Evolutionary conservation across 2,888 invertebrate genomes (phyloP), one percentile per base, ranked within the genome.

Genomic region (Metellina segmentata): DNA sequence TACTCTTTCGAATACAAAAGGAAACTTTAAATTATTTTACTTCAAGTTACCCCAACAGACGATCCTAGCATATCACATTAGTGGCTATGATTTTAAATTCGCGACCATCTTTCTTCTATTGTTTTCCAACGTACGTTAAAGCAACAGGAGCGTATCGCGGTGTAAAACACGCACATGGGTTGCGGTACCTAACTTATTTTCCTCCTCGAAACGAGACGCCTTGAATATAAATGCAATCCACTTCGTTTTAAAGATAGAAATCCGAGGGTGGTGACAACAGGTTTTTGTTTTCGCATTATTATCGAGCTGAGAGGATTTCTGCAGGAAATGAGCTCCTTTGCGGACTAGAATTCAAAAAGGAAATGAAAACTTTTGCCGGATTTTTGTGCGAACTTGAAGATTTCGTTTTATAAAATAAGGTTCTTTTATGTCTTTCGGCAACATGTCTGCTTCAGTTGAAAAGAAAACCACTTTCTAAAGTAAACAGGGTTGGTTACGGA

Each of bases 331-430:
- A 89, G 83, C 71, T 75, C 72, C 83, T 83, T 71, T 49, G 70
- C 19, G 70, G 81, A 78, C n/a, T 48, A 51, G 89, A 82, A 89
- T 89, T 70, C 78, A 77, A 72, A 89, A 83, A 77, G 89, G 89
- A 89, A 89, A 89, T 89, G 89, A 89, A 89, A 89, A 89, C 78
- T 77, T 81, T 71, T 79, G 75, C 75, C 49, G 85, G 13, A 78
- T 86, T 86, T 85, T 78, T 85, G 53, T 53, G 52, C 16, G 74
- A 52, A n/a, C 78, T 19, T 51, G n/a, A n/a, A 71, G 34, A 34
- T 71, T 78, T 77, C 78, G 69, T 86, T 86, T 77, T 86, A 86
- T 86, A 86, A 78, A 86, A 86, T 78, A 75, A 69, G 70, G 77
- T 61, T n/a, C 75, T 85, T 75, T 74, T 85, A 74, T 61, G 11